Conservation (phyloP, 2,113 vertebrate genomes). For the Calypte anna region DNA sequence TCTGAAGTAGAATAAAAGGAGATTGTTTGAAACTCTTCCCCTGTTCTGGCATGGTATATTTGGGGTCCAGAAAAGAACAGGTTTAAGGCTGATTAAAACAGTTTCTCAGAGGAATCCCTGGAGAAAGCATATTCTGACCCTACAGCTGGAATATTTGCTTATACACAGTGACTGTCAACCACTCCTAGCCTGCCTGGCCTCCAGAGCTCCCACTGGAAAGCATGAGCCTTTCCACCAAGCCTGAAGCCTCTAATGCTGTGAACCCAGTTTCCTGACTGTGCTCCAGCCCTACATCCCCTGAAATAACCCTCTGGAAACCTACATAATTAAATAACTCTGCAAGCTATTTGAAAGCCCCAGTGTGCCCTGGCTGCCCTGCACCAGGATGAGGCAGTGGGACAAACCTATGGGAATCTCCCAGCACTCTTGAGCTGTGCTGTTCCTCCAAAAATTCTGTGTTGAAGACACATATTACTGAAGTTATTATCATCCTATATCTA, state of each 20-base stretch:
- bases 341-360: not conserved
- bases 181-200: rapidly evolving
- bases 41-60: not conserved
- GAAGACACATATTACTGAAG: not conserved
- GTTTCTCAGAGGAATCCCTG: not conserved
- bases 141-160: not conserved
- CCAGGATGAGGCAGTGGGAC: rapidly evolving
- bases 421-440: not conserved
- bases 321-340: not conserved
- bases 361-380: rapidly evolving
- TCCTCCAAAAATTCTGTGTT: not conserved
- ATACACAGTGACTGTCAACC: rapidly evolving
- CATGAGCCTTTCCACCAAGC: not conserved
- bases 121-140: not conserved
- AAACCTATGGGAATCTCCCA: rapidly evolving
- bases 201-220: not conserved
- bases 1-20: not conserved
- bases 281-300: not conserved
- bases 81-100: not conserved
- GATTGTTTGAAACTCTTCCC: not conserved
- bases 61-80: not conserved
- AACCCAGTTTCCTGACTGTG: not conserved
- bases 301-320: not conserved
- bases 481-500: not conserved
- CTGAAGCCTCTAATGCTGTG: rapidly evolving